These are phyloP conservation scores for Camponotus vicinus DNA, from an alignment of 1,140 invertebrate species.

Conservation along the genomic window DNA sequence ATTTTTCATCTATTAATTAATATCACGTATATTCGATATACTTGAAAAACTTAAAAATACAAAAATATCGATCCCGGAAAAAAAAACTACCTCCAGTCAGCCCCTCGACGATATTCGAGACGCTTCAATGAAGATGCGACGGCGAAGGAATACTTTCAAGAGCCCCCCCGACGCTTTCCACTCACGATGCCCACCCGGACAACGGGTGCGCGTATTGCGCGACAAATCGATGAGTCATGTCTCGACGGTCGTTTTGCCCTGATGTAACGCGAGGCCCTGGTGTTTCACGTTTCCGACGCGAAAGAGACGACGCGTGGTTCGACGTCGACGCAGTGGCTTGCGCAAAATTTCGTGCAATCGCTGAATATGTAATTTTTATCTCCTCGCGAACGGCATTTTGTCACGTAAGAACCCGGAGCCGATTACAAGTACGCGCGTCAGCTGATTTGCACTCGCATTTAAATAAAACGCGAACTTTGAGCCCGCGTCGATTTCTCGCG, in stretches of 20 bases:
- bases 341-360: no score
- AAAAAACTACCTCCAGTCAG: no score
- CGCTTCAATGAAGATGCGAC: not conserved
- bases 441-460: not conserved
- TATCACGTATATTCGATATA: no score
- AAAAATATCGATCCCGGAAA: not conserved
- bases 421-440: no score
- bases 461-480: not conserved
- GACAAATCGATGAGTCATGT: slow-evolving; percentile 58
- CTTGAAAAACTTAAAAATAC: no score
- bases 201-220: slow-evolving; percentile 34
- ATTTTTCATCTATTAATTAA: not conserved
- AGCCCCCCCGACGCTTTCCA: not conserved
- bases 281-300: not conserved
- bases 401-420: not conserved
- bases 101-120: no score
- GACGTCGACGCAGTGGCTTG: not conserved
- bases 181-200: not conserved
- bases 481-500: not conserved
- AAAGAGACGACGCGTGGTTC: no score
- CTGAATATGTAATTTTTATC: not conserved
- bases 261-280: not conserved
- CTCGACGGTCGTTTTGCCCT: not conserved
- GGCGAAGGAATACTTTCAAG: slow-evolving; percentile 4
- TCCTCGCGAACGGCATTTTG: not conserved